Evolutionary conservation across 2,888 invertebrate species (phyloP).

Genomic region (Acrobeloides nanus): DNA sequence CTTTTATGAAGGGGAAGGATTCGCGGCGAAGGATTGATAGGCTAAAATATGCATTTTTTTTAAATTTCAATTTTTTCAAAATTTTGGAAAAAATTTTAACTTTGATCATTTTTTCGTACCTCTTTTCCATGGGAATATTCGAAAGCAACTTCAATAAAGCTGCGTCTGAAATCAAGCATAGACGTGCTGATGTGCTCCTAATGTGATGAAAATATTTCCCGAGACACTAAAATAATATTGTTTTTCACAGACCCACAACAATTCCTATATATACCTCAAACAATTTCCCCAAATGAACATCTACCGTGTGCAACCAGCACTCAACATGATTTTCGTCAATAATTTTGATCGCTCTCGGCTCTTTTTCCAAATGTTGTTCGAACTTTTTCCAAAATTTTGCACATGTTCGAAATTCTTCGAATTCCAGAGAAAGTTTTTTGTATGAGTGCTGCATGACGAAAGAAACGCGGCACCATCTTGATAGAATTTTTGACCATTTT

Average conservation of each 20-base stretch:
- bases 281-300: constrained; percentile 17
- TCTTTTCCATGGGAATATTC: constrained; percentile 20
- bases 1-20: constrained; percentile 30
- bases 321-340: constrained; percentile 33
- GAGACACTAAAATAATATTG: constrained; percentile 27
- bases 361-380: too few relatives aligned
- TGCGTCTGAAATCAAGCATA: constrained; percentile 31
- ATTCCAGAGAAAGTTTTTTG: constrained; percentile 18
- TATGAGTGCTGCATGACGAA: constrained; percentile 20
- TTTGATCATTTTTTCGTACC: constrained; percentile 5
- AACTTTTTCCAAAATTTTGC: constrained; percentile 11
- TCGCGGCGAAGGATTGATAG: constrained; percentile 29
- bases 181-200: constrained; percentile 24
- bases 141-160: constrained; percentile 33
- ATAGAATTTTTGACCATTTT: constrained; percentile 20
- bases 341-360: constrained; percentile 25
- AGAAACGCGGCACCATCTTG: constrained; percentile 22
- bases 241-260: neutral
- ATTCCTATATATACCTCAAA: constrained; percentile 11
- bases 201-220: constrained; percentile 25
- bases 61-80: constrained; percentile 18
- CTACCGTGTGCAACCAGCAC: constrained; percentile 30
- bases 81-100: constrained; percentile 30
- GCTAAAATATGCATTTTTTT: neutral
- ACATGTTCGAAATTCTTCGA: constrained; percentile 22